A percentile compares a stretch with the other conserved stretches of the same genome.
Evolutionary conservation across 2,113 vertebrate species (phyloP).

Genomic region (Dipodomys merriami): DNA sequence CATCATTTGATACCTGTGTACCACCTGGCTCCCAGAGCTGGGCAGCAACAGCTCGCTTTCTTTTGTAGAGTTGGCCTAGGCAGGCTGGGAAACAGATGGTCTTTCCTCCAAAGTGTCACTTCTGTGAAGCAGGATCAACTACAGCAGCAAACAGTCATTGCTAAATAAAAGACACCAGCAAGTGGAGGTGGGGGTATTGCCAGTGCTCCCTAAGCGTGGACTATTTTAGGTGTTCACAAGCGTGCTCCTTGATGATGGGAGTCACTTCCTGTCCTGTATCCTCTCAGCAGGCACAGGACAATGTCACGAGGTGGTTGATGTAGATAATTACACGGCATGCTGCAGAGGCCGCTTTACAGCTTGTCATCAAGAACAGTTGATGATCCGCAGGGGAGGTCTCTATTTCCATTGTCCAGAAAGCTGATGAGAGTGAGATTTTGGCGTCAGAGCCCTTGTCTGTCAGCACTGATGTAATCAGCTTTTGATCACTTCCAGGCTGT

Average conservation of each 20-base stretch:
- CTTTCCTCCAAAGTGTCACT: not conserved
- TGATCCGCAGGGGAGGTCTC: conserved; percentile 15
- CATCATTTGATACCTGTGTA: not conserved
- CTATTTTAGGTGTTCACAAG: not conserved
- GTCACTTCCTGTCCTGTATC: conserved; percentile 44
- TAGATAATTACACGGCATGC: conserved; percentile 21
- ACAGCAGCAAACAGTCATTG: not conserved
- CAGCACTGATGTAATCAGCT: conserved; percentile 8
- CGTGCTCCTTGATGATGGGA: not conserved
- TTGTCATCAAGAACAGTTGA: conserved; percentile 54
- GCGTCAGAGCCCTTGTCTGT: not conserved
- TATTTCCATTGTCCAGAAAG: conserved; percentile 16
- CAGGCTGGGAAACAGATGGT: not conserved
- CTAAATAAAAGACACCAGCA: conserved; percentile 1
- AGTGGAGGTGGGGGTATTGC: not conserved
- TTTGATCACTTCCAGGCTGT: conserved; percentile 25
- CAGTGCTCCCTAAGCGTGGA: not conserved
- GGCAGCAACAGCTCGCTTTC: not conserved
- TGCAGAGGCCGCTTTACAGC: not conserved
- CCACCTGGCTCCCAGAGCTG: not conserved
- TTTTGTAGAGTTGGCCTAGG: not conserved
- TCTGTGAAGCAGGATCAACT: fast-evolving
- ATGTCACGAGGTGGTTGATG: not conserved
- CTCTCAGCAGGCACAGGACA: not conserved
- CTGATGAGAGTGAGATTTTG: not conserved